Percentiles rank a stretch among this genome's conserved stretches.
Conservation (phyloP, 2,113 vertebrate species). For the Larimichthys polyactis region DNA sequence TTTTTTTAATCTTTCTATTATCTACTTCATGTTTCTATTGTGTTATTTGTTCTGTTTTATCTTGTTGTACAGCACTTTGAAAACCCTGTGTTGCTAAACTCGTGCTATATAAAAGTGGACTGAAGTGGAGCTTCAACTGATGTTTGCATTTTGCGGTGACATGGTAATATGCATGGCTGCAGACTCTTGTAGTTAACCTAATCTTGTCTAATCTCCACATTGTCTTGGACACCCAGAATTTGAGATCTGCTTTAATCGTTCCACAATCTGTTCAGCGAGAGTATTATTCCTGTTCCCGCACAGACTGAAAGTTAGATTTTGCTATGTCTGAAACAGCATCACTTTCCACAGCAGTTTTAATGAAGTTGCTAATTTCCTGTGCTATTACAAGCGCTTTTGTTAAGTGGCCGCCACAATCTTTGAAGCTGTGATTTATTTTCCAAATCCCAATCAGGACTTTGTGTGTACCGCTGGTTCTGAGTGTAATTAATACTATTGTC, state of each 20-base stretch:
- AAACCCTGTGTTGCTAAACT: no score
- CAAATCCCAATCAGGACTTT: not conserved
- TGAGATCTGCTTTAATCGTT: not conserved
- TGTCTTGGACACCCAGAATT: not conserved
- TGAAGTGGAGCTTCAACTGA: no score
- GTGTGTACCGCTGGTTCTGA: not conserved
- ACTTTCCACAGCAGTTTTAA: not conserved
- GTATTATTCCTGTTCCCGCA: not conserved
- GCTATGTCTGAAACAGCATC: not conserved
- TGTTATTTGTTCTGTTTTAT: no score
- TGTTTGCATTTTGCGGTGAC: not conserved
- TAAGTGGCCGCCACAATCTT: not conserved
- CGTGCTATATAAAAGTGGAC: no score
- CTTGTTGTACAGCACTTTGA: no score
- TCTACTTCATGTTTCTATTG: no score
- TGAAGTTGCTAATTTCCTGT: slow-evolving; percentile 25
- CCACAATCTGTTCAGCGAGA: not conserved
- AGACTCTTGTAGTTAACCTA: no score
- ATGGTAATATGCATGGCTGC: not conserved
- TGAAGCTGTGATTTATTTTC: not conserved
- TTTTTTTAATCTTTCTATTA: no score
- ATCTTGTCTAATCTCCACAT: slow-evolving; percentile 1
- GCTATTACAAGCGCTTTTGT: not conserved
- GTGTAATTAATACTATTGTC: slow-evolving; percentile 40
- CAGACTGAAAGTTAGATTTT: not conserved